Percentiles rank a stretch among this genome's conserved stretches.
These are phyloP conservation scores for Aleiodes testaceus DNA, from an alignment of 2,888 invertebrate genomes.

Conservation along the genomic window DNA sequence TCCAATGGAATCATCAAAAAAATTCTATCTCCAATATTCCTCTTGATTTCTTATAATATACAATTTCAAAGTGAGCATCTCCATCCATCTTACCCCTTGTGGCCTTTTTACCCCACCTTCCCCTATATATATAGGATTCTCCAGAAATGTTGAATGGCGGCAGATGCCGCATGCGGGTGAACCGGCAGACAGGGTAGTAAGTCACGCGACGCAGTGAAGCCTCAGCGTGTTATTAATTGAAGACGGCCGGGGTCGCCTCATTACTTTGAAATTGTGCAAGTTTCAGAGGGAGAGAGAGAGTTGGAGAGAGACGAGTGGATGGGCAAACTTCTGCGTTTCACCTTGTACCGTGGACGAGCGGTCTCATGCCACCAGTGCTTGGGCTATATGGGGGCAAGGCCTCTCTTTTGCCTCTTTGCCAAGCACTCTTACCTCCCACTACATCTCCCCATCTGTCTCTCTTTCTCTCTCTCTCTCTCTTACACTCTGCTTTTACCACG, in stretches of 20 bases:
- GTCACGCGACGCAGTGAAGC: conserved; percentile 44
- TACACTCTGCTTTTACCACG: too few relatives aligned
- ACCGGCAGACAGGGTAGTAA: conserved; percentile 40
- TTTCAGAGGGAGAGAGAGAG: conserved; percentile 41
- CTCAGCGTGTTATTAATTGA: conserved; percentile 52
- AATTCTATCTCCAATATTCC: neutral
- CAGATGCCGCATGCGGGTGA: conserved; percentile 40
- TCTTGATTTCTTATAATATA: too few relatives aligned
- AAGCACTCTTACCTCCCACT: neutral
- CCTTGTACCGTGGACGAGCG: conserved; percentile 24
- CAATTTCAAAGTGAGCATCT: too few relatives aligned
- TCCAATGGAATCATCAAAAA: too few relatives aligned
- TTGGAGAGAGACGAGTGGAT: neutral
- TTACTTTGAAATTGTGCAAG: conserved; percentile 53
- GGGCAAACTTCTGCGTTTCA: conserved; percentile 35
- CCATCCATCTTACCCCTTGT: too few relatives aligned
- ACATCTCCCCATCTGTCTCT: neutral
- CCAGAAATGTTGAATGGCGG: conserved; percentile 35
- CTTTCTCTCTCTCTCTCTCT: neutral
- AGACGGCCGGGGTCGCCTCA: conserved; percentile 48
- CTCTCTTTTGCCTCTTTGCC: conserved; percentile 24
- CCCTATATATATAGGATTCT: neutral
- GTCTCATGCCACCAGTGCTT: conserved; percentile 7
- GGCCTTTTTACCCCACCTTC: too few relatives aligned
- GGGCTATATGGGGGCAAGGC: conserved; percentile 8